Evolutionary conservation across 2,797 vertebrate species (phyloP).

Genomic region (Anguilla pacifica): DNA sequence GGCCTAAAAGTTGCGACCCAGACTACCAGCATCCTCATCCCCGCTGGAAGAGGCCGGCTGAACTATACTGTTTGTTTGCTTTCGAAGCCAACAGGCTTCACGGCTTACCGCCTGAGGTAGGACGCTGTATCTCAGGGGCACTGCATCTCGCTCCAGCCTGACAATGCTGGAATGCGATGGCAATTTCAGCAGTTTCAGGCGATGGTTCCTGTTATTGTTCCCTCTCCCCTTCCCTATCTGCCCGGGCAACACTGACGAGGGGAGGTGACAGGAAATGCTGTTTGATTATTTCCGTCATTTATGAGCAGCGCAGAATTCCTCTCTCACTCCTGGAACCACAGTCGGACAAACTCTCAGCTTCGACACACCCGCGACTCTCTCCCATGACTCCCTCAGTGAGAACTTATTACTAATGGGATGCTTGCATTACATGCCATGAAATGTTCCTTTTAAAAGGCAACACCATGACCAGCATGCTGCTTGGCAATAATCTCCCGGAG

Average conservation of each 20-base stretch:
- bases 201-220: constrained; percentile 60
- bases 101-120: constrained; percentile 46
- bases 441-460: neutral
- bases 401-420: constrained; percentile 44
- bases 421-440: constrained; percentile 33
- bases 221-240: constrained; percentile 37
- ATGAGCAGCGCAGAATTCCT: constrained; percentile 64
- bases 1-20: neutral
- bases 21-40: constrained; percentile 41
- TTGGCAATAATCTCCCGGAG: neutral
- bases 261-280: constrained; percentile 61
- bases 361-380: neutral
- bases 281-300: constrained; percentile 62
- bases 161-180: constrained; percentile 40
- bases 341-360: constrained; percentile 47
- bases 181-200: constrained; percentile 36
- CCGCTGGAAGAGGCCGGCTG: neutral
- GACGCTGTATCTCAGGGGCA: constrained; percentile 41
- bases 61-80: neutral
- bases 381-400: neutral
- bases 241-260: neutral
- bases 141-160: constrained; percentile 20
- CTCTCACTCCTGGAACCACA: constrained; percentile 44
- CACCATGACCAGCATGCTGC: neutral
- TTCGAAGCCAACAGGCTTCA: neutral